These are phyloP conservation scores for Helicorthomorpha holstii DNA, from an alignment of 1,140 invertebrate species.

Conservation along the genomic window DNA sequence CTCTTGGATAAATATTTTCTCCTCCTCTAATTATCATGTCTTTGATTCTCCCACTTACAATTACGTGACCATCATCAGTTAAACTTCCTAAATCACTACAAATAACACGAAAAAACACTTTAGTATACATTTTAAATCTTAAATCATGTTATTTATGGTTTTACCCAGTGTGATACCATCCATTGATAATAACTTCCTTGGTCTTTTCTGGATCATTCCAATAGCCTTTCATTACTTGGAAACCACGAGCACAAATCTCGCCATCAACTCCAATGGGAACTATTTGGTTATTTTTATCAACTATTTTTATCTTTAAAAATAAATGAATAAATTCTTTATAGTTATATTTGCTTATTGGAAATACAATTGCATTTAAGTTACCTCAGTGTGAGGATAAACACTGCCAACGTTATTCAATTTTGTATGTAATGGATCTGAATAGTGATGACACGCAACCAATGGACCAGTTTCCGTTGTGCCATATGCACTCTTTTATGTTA, in stretches of 20 bases:
- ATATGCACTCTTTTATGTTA: constrained; percentile 59
- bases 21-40: too few species aligned
- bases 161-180: constrained; percentile 85
- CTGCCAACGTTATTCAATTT: constrained; percentile 57
- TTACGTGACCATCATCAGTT: too few species aligned
- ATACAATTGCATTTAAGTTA: too few species aligned
- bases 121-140: too few species aligned
- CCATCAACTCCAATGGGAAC: constrained; percentile 59
- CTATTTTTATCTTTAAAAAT: too few species aligned
- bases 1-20: too few species aligned
- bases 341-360: too few species aligned
- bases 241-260: constrained; percentile 67
- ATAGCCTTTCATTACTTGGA: constrained; percentile 64
- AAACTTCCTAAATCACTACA: too few species aligned
- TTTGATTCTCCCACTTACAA: too few species aligned
- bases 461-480: constrained; percentile 57
- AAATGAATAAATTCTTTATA: too few species aligned
- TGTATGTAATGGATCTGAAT: constrained; percentile 42
- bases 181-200: constrained; percentile 45
- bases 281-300: constrained; percentile 46
- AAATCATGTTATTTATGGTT: too few species aligned
- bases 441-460: constrained; percentile 44
- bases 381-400: constrained; percentile 60
- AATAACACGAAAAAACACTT: too few species aligned
- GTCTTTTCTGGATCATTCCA: constrained; percentile 70